Evolutionary conservation across 2,797 vertebrate genomes (phyloP).

Genomic region (Eleutherodactylus coqui): DNA sequence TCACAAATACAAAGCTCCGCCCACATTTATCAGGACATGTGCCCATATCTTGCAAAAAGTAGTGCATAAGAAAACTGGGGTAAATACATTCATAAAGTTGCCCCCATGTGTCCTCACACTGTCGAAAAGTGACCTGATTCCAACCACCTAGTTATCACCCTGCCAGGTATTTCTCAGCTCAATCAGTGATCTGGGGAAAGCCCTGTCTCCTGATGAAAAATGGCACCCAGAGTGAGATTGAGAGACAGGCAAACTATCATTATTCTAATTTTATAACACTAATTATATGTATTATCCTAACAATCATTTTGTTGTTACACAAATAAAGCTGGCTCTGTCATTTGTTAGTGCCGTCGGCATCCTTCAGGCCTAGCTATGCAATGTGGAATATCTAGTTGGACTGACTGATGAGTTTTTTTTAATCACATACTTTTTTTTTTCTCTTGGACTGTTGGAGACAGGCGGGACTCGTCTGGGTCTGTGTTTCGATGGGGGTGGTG

Average conservation of each 20-base stretch:
- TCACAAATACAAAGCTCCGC: no score
- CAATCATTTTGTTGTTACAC: conserved; percentile 78
- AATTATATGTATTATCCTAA: conserved; percentile 83
- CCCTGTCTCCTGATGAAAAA: conserved; percentile 43
- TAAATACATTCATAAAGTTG: background rate
- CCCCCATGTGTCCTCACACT: background rate
- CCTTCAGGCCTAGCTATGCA: conserved; percentile 54
- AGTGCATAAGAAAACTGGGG: background rate
- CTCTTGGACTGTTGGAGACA: conserved; percentile 55
- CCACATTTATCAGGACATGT: no score
- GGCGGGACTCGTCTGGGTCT: conserved; percentile 60
- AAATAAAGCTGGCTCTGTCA: conserved; percentile 78
- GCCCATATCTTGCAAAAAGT: no score
- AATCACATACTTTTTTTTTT: conserved; percentile 48
- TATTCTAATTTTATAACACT: conserved; percentile 80
- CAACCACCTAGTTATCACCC: conserved; percentile 2
- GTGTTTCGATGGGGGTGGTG: conserved; percentile 42
- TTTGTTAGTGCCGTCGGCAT: conserved; percentile 74
- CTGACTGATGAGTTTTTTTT: conserved; percentile 51
- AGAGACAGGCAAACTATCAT: conserved; percentile 76
- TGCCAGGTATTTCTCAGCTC: conserved; percentile 23
- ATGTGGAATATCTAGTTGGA: conserved; percentile 63
- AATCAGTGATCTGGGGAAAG: conserved; percentile 22
- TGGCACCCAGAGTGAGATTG: conserved; percentile 52
- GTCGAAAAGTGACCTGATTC: conserved; percentile 30